phyloP scores from a whole-genome alignment of 2,113 vertebrate species.

The Nycticorax nycticorax region DNA sequence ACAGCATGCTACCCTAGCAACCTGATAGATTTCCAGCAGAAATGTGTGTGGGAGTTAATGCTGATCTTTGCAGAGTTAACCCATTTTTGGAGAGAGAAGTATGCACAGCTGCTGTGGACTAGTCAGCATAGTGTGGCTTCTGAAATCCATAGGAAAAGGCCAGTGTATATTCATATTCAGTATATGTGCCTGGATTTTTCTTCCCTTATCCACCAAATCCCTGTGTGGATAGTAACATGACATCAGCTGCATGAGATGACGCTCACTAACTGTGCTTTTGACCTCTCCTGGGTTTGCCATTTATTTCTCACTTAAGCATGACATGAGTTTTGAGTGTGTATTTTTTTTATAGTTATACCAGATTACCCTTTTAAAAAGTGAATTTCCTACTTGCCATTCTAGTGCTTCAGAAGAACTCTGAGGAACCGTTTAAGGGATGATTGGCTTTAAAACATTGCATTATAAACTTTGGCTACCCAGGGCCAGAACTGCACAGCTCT shows the following conservation, averaged over 20 bases:
- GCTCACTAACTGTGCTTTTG: neutral
- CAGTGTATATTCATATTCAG: neutral
- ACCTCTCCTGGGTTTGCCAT: neutral
- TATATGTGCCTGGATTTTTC: neutral
- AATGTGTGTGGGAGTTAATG: slow-evolving; percentile 54
- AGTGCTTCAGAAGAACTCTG: neutral
- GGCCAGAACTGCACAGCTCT: neutral
- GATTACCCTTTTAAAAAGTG: neutral
- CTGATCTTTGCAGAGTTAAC: slow-evolving; percentile 56
- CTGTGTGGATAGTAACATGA: neutral
- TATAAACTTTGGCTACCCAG: neutral
- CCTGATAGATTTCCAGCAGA: slow-evolving; percentile 58
- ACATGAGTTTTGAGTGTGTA: neutral
- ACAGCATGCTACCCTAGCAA: slow-evolving; percentile 60
- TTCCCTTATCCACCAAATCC: neutral
- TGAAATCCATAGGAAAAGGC: neutral
- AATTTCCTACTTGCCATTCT: neutral
- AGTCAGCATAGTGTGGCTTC: neutral
- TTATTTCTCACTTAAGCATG: neutral
- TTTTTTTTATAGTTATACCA: neutral
- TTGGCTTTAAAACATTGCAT: neutral
- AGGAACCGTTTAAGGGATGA: neutral
- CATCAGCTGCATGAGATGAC: neutral
- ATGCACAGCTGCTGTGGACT: neutral
- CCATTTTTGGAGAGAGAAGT: slow-evolving; percentile 4